Evolutionary conservation across 2,113 vertebrate genomes (phyloP).

Genomic region (Zapornia atra): DNA sequence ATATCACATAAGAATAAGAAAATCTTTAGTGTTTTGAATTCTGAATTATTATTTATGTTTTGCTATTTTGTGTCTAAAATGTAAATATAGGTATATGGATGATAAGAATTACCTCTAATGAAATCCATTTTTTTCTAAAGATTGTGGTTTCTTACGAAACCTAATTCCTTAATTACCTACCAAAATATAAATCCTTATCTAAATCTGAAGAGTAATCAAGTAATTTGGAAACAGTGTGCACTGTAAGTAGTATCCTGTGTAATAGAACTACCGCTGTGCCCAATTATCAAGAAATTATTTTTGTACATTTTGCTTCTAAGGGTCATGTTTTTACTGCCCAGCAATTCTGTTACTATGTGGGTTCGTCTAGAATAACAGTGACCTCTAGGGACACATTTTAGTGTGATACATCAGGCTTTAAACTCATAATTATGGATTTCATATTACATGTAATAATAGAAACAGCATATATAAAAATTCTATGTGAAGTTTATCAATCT

Average conservation of each 20-base stretch:
- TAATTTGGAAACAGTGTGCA: neutral
- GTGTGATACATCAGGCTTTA: neutral
- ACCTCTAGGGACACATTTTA: conserved; percentile 36
- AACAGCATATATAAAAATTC: neutral
- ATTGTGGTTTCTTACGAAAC: neutral
- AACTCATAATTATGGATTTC: neutral
- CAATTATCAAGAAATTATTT: conserved; percentile 44
- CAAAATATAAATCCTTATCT: conserved; percentile 34
- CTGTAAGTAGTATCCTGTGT: neutral
- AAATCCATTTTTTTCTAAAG: neutral
- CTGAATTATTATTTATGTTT: neutral
- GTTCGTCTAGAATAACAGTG: conserved; percentile 37
- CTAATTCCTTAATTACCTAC: conserved; percentile 50
- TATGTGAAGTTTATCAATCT: neutral
- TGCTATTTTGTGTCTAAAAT: conserved; percentile 36
- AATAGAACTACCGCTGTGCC: conserved; percentile 5
- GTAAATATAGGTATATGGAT: neutral
- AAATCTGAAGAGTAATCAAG: conserved; percentile 41
- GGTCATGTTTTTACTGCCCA: neutral
- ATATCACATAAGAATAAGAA: neutral
- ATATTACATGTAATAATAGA: neutral
- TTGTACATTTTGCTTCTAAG: neutral
- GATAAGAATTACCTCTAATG: neutral
- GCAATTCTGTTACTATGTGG: neutral
- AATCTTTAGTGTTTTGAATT: conserved; percentile 8